phyloP scores from a whole-genome alignment of 1,140 invertebrate genomes.

The Holotrichia oblita region DNA sequence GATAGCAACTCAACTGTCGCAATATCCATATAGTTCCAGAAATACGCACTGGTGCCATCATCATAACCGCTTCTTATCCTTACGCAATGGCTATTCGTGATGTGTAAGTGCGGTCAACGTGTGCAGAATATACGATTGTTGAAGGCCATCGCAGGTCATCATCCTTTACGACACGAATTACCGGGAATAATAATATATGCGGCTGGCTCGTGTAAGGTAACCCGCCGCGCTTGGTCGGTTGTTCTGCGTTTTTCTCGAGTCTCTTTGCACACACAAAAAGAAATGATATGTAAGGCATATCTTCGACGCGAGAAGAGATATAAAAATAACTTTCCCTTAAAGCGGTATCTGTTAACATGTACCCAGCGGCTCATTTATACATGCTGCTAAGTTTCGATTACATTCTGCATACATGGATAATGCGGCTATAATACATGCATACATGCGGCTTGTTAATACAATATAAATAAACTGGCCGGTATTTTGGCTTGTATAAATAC shows the following conservation, averaged over 20 bases:
- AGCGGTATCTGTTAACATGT: slow-evolving; percentile 19
- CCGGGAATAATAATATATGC: slow-evolving; percentile 23
- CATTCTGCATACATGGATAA: background rate
- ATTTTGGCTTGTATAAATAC: background rate
- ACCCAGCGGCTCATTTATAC: background rate
- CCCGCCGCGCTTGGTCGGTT: background rate
- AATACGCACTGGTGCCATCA: background rate
- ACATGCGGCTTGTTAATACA: slow-evolving; percentile 9
- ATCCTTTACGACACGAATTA: slow-evolving; percentile 32
- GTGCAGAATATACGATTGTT: slow-evolving; percentile 26
- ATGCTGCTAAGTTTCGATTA: slow-evolving; percentile 8
- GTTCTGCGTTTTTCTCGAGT: background rate
- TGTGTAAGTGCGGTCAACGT: slow-evolving; percentile 10
- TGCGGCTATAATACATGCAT: background rate
- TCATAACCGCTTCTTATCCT: background rate
- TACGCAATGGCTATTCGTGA: slow-evolving; percentile 9
- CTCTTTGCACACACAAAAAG: background rate
- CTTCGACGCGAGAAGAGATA: background rate
- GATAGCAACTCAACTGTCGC: background rate
- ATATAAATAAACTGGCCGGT: background rate
- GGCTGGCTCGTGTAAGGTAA: slow-evolving; percentile 25
- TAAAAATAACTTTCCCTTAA: slow-evolving; percentile 26
- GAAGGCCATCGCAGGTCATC: slow-evolving; percentile 27
- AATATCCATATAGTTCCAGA: background rate
- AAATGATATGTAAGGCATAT: slow-evolving; percentile 27